Percentiles rank a stretch among this genome's conserved stretches.
Conservation (phyloP, 2,888 invertebrate genomes). For the Xestia sexstrigata region DNA sequence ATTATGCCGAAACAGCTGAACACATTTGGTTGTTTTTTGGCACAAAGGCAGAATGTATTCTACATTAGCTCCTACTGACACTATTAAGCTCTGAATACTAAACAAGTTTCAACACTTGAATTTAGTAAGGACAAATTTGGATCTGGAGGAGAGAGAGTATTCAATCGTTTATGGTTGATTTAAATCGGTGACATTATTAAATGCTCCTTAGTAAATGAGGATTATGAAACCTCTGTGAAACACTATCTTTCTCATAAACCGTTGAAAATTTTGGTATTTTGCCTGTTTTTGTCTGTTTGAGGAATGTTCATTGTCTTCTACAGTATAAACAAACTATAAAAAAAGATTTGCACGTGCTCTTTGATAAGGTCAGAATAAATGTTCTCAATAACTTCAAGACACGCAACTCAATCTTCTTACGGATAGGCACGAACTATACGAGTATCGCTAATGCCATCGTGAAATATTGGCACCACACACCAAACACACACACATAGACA, state of each 20-base stretch:
- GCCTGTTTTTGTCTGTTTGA: not conserved
- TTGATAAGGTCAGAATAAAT: constrained; percentile 16
- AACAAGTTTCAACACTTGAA: not conserved
- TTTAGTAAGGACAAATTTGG: no score
- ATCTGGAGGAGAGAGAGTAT: no score
- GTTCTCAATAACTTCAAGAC: constrained; percentile 35
- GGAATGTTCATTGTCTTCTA: constrained; percentile 19
- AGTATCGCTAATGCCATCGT: not conserved
- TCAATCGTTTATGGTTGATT: not conserved
- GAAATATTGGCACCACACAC: no score
- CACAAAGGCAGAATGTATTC: constrained; percentile 3
- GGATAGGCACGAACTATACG: not conserved
- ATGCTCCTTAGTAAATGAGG: not conserved
- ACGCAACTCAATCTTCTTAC: constrained; percentile 33
- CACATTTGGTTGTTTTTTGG: constrained; percentile 15
- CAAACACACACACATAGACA: no score
- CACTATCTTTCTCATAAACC: not conserved
- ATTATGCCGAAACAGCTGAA: not conserved
- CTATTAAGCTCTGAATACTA: constrained; percentile 30
- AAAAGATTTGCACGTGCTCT: constrained; percentile 21
- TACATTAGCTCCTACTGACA: constrained; percentile 13
- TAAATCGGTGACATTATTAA: no score
- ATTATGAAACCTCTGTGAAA: not conserved
- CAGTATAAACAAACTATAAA: not conserved
- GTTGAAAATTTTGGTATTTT: no score